Evolutionary conservation across 2,113 vertebrate species (phyloP), one percentile per base, ranked within the genome.

Genomic region (Lonchura striata): DNA sequence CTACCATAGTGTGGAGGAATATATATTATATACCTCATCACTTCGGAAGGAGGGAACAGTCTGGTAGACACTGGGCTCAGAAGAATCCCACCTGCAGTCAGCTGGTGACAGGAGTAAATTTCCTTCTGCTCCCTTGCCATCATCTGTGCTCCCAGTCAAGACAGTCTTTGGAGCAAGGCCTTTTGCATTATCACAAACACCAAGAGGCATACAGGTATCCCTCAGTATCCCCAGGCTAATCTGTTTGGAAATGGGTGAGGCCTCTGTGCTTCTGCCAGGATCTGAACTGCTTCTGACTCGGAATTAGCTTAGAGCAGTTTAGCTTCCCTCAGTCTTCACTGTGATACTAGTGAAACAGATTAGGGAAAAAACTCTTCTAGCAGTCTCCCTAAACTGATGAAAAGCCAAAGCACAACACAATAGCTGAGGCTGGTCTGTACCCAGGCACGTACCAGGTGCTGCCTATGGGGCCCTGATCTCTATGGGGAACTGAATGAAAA

Each of bases 131-230:
- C 69, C 53, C 27, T 19, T 77, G 61, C 56, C 33, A 81, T 22
- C 5, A 2, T 17, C 60, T 56, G 0, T 31, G 18, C 24, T 81
- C 27, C 35, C 27, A 66, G 9, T 8, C 0, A 9, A 70, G 37
- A 13, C 1, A 86, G 33, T 33, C 35, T 66, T 52, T 5, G 2
- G 15, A 82, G 33, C 59, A 77, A 64, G 57, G 53, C n/a, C 9
- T 86, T 79, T 8, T 56, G 35, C 21, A 13, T 44, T n/a, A 15
- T 16, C 22, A 74, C 64, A 77, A 86, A 59, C 42, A 74, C 21
- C 77, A 81, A 6, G 8, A 61, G 18, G 15, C 13, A 15, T 0
- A 1, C 28, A 28, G 0, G 0, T 20, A 17, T 25, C 82, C 54
- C 41, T 80, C 2, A 7, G 54, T 35, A 59, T 31, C 65, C 17